Conservation (phyloP, 2,113 vertebrate genomes). For the Manacus vitellinus region DNA sequence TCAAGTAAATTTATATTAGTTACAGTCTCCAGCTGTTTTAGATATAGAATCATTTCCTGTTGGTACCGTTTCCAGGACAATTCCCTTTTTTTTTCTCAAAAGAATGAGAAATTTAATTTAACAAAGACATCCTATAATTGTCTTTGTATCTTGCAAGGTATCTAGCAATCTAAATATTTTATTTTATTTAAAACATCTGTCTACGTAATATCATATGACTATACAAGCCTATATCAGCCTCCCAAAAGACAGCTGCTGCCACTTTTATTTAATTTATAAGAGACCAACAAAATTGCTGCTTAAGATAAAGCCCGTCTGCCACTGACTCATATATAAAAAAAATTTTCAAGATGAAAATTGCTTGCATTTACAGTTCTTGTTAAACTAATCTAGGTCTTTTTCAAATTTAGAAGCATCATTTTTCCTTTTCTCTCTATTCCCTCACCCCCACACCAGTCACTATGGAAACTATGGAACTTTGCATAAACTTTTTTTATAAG, state of each 20-base stretch:
- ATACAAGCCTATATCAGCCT: conserved; percentile 67
- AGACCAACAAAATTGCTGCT: conserved; percentile 70
- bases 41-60: conserved; percentile 84
- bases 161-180: conserved; percentile 79
- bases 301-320: conserved; percentile 64
- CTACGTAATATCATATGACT: conserved; percentile 75
- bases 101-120: conserved; percentile 83
- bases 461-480: conserved; percentile 50
- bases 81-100: conserved; percentile 68
- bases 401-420: conserved; percentile 32
- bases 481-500: background rate
- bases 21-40: conserved; percentile 84
- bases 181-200: conserved; percentile 84
- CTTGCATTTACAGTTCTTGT: conserved; percentile 63
- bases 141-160: conserved; percentile 82
- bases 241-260: conserved; percentile 72
- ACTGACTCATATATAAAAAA: conserved; percentile 55
- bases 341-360: conserved; percentile 58
- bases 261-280: conserved; percentile 77
- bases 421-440: background rate
- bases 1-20: conserved; percentile 83
- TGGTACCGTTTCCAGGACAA: conserved; percentile 76
- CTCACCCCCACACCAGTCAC: background rate
- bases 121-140: conserved; percentile 80
- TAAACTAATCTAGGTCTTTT: conserved; percentile 60